Evolutionary conservation across 2,113 vertebrate species (phyloP).

Genomic region (Aspidoscelis tigris): DNA sequence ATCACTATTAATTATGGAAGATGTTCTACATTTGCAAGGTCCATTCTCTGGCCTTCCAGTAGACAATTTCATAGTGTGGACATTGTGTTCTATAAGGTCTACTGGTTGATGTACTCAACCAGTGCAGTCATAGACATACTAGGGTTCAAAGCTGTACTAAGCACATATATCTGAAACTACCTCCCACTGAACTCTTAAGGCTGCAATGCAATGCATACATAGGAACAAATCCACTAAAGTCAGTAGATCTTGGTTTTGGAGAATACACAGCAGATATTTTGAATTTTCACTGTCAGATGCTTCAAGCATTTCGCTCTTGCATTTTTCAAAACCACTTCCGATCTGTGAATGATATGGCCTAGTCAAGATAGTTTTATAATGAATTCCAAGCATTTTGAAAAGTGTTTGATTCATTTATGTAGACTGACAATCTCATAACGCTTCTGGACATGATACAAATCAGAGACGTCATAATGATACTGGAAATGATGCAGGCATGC

Average conservation of each 20-base stretch:
- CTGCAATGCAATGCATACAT: background rate
- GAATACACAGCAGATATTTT: background rate
- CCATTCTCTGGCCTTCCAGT: no score
- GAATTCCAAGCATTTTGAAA: background rate
- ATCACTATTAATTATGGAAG: no score
- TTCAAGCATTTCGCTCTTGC: background rate
- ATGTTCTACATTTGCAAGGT: no score
- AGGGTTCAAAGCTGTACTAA: no score
- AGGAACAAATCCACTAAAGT: background rate
- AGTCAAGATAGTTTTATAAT: background rate
- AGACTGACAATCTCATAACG: background rate
- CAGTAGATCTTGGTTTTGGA: background rate
- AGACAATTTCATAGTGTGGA: no score
- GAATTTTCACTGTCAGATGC: background rate
- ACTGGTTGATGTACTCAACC: no score
- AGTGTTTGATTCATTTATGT: background rate
- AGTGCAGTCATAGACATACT: no score
- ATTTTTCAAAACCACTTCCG: background rate
- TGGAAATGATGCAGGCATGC: background rate
- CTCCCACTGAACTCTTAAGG: no score
- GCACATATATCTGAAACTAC: no score
- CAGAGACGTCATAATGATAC: no score
- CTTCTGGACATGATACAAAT: no score
- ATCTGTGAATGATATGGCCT: background rate
- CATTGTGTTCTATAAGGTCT: no score